Conservation (phyloP, 2,888 invertebrate species). For the Eulithis prunata region DNA sequence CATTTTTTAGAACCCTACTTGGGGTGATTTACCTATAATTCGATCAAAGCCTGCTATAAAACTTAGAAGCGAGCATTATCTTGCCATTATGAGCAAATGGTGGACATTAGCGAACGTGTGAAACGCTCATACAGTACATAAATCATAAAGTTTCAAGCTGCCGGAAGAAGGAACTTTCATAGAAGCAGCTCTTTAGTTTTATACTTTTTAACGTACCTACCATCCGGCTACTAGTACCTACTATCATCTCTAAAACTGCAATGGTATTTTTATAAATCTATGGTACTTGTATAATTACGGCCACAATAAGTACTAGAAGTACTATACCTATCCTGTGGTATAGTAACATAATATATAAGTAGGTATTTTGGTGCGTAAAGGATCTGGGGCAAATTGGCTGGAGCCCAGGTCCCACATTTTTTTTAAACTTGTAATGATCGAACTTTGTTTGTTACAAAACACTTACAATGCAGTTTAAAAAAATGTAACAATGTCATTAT, state of each 20-base stretch:
- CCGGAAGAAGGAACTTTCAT: constrained; percentile 54
- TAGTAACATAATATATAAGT: too few relatives aligned
- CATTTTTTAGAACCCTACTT: too few relatives aligned
- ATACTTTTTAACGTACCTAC: constrained; percentile 11
- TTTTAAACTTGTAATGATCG: too few relatives aligned
- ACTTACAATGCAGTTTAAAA: too few relatives aligned
- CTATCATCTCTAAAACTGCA: background rate
- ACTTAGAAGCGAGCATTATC: constrained; percentile 54
- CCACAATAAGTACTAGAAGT: too few relatives aligned
- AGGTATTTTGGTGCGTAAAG: too few relatives aligned
- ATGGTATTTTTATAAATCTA: background rate
- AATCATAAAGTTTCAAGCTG: constrained; percentile 67
- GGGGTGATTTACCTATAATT: constrained; percentile 20
- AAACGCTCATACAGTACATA: constrained; percentile 49
- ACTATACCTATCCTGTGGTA: too few relatives aligned
- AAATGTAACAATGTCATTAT: too few relatives aligned
- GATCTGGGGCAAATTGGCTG: too few relatives aligned
- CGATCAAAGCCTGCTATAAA: constrained; percentile 42
- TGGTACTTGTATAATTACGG: too few relatives aligned
- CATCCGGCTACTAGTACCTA: background rate
- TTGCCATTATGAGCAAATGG: constrained; percentile 58
- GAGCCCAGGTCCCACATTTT: too few relatives aligned
- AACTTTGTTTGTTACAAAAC: too few relatives aligned
- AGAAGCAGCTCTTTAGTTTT: constrained; percentile 54
- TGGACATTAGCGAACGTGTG: constrained; percentile 55